Percentiles rank a stretch among this genome's conserved stretches.
Conservation (phyloP, 2,888 invertebrate species). For the Beris chalybata region DNA sequence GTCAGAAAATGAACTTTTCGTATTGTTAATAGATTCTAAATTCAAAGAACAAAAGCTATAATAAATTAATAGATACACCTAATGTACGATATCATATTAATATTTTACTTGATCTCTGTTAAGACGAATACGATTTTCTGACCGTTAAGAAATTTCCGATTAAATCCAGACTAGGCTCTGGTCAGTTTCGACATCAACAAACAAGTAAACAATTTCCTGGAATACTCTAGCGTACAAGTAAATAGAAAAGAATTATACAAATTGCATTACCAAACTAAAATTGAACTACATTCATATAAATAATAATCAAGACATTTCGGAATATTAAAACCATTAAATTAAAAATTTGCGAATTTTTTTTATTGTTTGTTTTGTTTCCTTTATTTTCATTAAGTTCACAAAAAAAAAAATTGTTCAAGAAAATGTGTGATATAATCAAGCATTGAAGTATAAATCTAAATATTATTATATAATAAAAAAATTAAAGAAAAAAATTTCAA, state of each 20-base stretch:
- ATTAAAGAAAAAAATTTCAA: not conserved
- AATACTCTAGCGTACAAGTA: no score
- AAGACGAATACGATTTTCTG: conserved; percentile 27
- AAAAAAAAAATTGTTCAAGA: conserved; percentile 36
- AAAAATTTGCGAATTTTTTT: no score
- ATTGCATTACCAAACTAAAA: no score
- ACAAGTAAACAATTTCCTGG: no score
- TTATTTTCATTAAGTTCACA: not conserved
- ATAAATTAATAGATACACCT: conserved; percentile 21
- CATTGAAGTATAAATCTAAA: conserved; percentile 29
- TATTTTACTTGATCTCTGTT: conserved; percentile 28
- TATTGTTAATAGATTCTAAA: conserved; percentile 30
- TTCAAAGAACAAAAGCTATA: conserved; percentile 10
- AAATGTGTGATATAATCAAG: conserved; percentile 39
- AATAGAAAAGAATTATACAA: no score
- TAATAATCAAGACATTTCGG: no score
- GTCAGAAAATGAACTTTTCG: conserved; percentile 30
- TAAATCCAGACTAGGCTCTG: no score
- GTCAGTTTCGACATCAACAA: no score
- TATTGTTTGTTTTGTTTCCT: no score
- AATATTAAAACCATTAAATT: no score
- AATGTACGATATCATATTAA: conserved; percentile 28
- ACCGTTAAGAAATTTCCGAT: conserved; percentile 14
- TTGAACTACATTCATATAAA: no score
- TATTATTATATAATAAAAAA: conserved; percentile 22